Base-by-base conservation (phyloP, 2,797 vertebrate species). In the Acropternis orthonyx region DNA sequence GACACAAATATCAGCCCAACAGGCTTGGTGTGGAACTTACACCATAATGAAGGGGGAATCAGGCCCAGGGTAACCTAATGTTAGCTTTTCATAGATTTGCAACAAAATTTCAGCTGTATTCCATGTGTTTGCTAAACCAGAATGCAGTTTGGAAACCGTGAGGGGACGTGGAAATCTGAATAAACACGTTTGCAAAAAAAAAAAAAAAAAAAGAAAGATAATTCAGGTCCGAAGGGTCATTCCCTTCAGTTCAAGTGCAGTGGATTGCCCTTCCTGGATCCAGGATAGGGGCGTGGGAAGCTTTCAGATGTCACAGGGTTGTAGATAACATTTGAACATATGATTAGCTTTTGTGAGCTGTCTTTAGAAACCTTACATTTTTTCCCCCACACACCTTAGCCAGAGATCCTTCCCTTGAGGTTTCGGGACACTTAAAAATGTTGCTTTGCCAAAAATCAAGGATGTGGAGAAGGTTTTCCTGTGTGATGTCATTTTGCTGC, bases 401-500 rank as follows among this genome's bases (percentile, higher is more conserved):
- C 93, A 93, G 81, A 95, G 92, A 96, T 95, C 96, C 92, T 90
- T 96, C 97, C 97, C 97, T 95, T 96, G 96, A 96, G 97, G 95
- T 97, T 97, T 97, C 43, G 9, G 94, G 93, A 87, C 76, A 93
- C 96, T 98, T 96, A 96, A 96, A 96, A 97, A 97, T 97, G 96
- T 96, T 97, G 90, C 97, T 97, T 96, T 98, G 96, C 95, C 97
- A 97, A 97, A 96, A 98, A 97, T 94, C 97, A 96, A 98, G 97
- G 97, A 97, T 98, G 97, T 98, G 98, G 97, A 97, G 94, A 95
- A 92, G 89, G 94, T 96, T 97, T 97, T 97, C 97, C 97, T 98
- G 98, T 97, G 97, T 98, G 97, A 97, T 97, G 97, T 98, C 98
- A 98, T 83, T 68, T 91, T 22, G 88, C 96, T 95, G 89, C 92